phyloP scores from a whole-genome alignment of 2,113 vertebrate genomes.

The Galbula dea region DNA sequence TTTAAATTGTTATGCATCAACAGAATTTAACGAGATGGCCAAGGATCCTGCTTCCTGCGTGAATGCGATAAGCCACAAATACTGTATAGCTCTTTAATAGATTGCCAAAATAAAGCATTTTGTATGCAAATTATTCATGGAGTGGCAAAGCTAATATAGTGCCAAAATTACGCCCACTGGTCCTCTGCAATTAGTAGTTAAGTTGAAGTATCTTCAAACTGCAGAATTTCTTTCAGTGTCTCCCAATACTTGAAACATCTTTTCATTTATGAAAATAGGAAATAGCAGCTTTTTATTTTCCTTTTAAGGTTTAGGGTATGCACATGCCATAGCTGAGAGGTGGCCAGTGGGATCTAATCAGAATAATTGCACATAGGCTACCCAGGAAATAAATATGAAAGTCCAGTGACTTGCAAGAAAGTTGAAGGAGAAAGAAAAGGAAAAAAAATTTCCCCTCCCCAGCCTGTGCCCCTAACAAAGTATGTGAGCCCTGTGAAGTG shows the following conservation, averaged over 20 bases:
- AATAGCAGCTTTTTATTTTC: slow-evolving; percentile 66
- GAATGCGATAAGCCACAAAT: slow-evolving; percentile 98
- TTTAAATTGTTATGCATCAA: slow-evolving; percentile 99
- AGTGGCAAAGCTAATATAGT: slow-evolving; percentile 98
- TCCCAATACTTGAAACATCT: slow-evolving; percentile 69
- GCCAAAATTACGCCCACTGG: slow-evolving; percentile 85
- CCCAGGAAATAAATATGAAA: slow-evolving; percentile 34
- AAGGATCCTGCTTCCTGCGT: slow-evolving; percentile 98
- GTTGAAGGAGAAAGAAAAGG: slow-evolving; percentile 4
- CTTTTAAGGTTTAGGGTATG: slow-evolving; percentile 46
- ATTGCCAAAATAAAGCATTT: slow-evolving; percentile 99
- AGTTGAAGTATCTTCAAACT: slow-evolving; percentile 82
- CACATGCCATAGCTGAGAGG: background rate
- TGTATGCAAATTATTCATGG: slow-evolving; percentile 99
- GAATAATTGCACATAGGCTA: slow-evolving; percentile 45
- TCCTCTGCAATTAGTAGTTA: slow-evolving; percentile 98
- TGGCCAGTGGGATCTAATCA: slow-evolving; percentile 53
- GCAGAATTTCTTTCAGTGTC: slow-evolving; percentile 73
- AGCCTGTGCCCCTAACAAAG: background rate
- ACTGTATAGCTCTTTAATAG: slow-evolving; percentile 99
- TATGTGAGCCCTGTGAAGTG: background rate
- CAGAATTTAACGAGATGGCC: slow-evolving; percentile 99
- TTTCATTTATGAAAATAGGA: slow-evolving; percentile 70
- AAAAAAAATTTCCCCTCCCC: background rate
- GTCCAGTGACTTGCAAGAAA: slow-evolving; percentile 36